phyloP scores from a whole-genome alignment of 64 coral and sea anemone genomes.

The Montipora foliosa region DNA sequence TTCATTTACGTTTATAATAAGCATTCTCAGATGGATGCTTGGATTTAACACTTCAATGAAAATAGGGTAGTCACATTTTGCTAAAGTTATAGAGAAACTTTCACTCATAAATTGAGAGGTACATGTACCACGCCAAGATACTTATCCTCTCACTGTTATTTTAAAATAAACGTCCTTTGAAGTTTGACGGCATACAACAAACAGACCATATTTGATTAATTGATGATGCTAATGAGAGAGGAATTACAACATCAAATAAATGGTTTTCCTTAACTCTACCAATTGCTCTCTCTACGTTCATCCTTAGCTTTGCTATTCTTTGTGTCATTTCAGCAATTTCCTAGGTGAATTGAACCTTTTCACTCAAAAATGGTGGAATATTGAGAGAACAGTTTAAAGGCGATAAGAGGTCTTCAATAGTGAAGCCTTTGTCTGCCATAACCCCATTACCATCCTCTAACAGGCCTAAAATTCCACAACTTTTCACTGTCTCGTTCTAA shows the following conservation, averaged over 20 bases:
- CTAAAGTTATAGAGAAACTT: no score
- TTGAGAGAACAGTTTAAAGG: conserved; percentile 3
- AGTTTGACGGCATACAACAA: conserved; percentile 52
- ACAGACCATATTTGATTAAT: conserved; percentile 63
- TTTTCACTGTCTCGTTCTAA: background rate
- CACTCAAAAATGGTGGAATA: background rate
- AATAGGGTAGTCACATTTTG: no score
- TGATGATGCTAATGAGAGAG: background rate
- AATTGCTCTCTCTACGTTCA: conserved; percentile 45
- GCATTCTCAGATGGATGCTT: no score
- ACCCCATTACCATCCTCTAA: background rate
- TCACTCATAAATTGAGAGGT: no score
- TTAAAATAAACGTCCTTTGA: no score
- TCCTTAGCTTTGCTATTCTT: conserved; percentile 59
- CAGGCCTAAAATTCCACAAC: conserved; percentile 42
- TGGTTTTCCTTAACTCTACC: conserved; percentile 14
- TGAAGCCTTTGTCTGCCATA: conserved; percentile 6
- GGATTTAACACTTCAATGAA: no score
- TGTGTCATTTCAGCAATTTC: conserved; percentile 40
- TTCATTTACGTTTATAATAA: no score
- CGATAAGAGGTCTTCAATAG: background rate
- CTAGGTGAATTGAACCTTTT: conserved; percentile 45
- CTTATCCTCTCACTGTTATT: no score
- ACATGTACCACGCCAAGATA: no score
- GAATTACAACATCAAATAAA: conserved; percentile 34